These are phyloP conservation scores for Myrmophylax atrothorax DNA, from an alignment of 2,113 vertebrate genomes.

Conservation along the genomic window DNA sequence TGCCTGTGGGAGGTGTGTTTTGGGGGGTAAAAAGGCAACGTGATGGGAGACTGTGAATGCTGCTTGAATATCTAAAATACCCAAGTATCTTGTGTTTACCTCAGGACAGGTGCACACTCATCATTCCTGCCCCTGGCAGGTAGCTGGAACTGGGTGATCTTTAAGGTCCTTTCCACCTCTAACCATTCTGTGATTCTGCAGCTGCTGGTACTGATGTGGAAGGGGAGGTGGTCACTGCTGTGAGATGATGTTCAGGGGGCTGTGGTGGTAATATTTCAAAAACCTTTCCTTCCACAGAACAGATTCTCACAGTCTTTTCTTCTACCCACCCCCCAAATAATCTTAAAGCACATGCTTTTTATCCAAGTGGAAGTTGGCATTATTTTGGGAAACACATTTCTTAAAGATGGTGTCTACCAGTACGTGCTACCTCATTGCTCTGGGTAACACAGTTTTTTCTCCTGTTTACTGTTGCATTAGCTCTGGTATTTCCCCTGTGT, in stretches of 20 bases:
- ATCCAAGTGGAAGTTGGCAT: neutral
- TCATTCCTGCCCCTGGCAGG: neutral
- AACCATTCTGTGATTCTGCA: neutral
- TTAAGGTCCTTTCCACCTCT: neutral
- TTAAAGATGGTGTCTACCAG: neutral
- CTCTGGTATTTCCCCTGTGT: neutral
- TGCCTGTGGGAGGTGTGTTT: neutral
- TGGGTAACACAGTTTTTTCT: neutral
- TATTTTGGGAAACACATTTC: neutral
- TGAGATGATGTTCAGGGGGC: neutral
- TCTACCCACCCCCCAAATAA: neutral
- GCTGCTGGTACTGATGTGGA: neutral
- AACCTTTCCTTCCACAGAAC: neutral
- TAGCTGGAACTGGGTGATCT: neutral
- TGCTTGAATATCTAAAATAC: neutral
- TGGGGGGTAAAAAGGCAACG: neutral
- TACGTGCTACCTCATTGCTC: neutral
- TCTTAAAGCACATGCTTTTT: rapidly evolving
- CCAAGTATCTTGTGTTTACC: neutral
- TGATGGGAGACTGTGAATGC: neutral
- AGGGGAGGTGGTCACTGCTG: neutral
- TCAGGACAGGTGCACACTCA: neutral
- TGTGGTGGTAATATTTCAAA: neutral
- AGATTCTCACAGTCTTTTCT: neutral
- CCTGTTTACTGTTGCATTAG: neutral